A percentile compares a stretch with the other conserved stretches of the same genome.
These are phyloP conservation scores for Scaptomyza caliginosa DNA, from an alignment of 2,888 invertebrate species.

Conservation along the genomic window DNA sequence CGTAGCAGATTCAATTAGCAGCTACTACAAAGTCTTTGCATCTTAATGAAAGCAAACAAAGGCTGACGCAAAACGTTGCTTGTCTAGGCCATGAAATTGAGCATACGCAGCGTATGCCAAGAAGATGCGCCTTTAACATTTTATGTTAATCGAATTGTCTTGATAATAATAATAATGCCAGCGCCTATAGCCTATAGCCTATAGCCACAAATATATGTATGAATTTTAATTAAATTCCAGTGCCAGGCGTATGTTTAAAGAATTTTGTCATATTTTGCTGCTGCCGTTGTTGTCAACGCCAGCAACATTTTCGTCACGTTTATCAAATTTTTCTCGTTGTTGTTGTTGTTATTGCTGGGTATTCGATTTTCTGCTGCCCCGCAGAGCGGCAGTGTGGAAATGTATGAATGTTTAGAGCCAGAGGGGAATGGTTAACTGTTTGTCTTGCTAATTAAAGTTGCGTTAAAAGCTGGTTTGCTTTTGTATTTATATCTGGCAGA, in stretches of 20 bases:
- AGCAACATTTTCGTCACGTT: conserved; percentile 16
- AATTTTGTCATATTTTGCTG: conserved; percentile 31
- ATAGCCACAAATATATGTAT: not conserved
- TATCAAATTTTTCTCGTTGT: not conserved
- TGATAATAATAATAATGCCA: conserved; percentile 36
- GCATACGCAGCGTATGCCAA: conserved; percentile 57
- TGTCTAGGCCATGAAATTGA: conserved; percentile 41
- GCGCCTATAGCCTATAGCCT: conserved; percentile 1
- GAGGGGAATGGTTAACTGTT: conserved; percentile 44
- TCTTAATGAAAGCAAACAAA: conserved; percentile 19
- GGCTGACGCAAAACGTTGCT: conserved; percentile 19
- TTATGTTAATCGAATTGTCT: conserved; percentile 31
- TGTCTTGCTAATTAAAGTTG: conserved; percentile 69
- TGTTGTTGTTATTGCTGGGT: not conserved
- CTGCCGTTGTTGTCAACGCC: conserved; percentile 10
- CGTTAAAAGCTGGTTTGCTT: conserved; percentile 42
- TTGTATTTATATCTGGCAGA: conserved; percentile 57
- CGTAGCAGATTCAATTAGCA: conserved; percentile 64
- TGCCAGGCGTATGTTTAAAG: conserved; percentile 15
- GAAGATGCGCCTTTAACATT: conserved; percentile 17
- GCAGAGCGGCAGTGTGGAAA: conserved; percentile 11
- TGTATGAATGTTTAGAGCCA: not conserved
- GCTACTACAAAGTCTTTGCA: conserved; percentile 21
- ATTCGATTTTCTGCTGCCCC: conserved; percentile 16
- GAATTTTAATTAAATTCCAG: conserved; percentile 63